phyloP scores from a whole-genome alignment of 1,140 invertebrate genomes.

The Ceratosolen solmsi region DNA sequence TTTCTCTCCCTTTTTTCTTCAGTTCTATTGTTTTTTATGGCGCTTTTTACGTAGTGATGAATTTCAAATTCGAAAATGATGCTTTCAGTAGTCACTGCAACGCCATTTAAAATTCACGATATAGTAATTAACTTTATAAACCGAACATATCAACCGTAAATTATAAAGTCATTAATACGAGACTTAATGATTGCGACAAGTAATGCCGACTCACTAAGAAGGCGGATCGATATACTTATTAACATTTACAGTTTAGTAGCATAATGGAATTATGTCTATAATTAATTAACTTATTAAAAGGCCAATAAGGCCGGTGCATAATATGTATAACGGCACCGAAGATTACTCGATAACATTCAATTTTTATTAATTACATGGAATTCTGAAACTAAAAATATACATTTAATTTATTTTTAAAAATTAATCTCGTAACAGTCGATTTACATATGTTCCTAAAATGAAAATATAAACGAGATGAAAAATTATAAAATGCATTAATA shows the following conservation, averaged over 20 bases:
- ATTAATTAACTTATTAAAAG: conserved; percentile 12
- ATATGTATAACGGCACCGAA: not conserved
- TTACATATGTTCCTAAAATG: too few relatives aligned
- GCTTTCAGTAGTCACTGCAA: too few relatives aligned
- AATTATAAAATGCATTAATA: too few relatives aligned
- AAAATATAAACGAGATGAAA: too few relatives aligned
- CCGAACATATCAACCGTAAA: not conserved
- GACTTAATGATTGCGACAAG: conserved; percentile 1
- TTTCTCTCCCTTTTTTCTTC: too few relatives aligned
- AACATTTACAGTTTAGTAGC: not conserved
- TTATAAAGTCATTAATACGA: conserved; percentile 23
- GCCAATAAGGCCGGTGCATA: not conserved
- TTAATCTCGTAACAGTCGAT: too few relatives aligned
- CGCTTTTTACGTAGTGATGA: too few relatives aligned
- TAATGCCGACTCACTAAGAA: not conserved
- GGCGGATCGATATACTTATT: not conserved
- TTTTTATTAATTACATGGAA: too few relatives aligned
- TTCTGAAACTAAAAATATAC: too few relatives aligned
- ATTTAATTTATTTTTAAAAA: too few relatives aligned
- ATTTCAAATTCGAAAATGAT: too few relatives aligned
- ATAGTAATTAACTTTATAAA: conserved; percentile 3
- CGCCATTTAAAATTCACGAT: not conserved
- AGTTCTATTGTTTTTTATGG: too few relatives aligned
- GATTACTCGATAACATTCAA: not conserved
- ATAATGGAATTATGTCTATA: conserved; percentile 22